These are phyloP conservation scores for Lacanobia oleracea DNA, from an alignment of 2,888 invertebrate species.

Conservation along the genomic window DNA sequence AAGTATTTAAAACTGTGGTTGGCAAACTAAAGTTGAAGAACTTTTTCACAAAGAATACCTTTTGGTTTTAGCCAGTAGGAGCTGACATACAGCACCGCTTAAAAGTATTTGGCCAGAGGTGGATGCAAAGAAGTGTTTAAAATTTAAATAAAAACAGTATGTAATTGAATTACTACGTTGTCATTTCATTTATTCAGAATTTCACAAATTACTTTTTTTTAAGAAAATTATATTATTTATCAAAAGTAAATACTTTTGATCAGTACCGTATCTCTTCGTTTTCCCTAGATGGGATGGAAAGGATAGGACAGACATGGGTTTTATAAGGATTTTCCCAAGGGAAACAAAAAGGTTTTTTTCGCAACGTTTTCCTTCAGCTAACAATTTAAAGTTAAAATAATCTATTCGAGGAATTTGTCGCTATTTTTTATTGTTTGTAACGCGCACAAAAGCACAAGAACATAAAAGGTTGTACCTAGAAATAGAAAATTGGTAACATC, in stretches of 20 bases:
- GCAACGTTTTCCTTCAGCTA: background rate
- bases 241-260: too few relatives aligned
- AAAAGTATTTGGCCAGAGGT: too few relatives aligned
- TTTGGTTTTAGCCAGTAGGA: too few relatives aligned
- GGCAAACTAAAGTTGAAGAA: background rate
- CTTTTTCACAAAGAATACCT: too few relatives aligned
- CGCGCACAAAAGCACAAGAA: background rate
- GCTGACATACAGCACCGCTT: too few relatives aligned
- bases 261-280: background rate
- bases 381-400: background rate
- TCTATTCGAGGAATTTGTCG: background rate
- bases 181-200: too few relatives aligned
- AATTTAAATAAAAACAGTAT: too few relatives aligned
- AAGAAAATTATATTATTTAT: too few relatives aligned
- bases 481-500: conserved; percentile 35
- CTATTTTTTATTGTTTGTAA: background rate
- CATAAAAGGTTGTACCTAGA: background rate
- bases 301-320: background rate
- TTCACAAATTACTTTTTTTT: background rate
- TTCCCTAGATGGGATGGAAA: background rate
- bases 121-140: too few relatives aligned
- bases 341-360: background rate
- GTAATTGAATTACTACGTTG: too few relatives aligned
- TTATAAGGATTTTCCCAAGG: background rate
- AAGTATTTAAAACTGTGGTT: too few relatives aligned